Conservation (phyloP, 2,113 vertebrate species). For the Potamarius usumacintae region DNA sequence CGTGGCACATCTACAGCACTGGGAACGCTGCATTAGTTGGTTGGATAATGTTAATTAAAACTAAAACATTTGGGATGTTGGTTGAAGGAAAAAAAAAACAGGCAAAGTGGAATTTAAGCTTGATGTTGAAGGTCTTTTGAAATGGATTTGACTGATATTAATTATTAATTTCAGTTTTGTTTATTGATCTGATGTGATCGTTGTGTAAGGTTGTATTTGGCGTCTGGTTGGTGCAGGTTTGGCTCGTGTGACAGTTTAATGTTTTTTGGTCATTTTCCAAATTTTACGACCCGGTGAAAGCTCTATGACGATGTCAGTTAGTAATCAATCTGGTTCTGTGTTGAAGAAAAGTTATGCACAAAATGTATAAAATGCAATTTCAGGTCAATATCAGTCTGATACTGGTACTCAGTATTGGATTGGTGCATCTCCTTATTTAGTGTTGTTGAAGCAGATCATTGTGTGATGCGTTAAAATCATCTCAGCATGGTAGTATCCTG, state of each 20-base stretch:
- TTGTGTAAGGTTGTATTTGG: neutral
- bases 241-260: neutral
- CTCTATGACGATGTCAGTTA: neutral
- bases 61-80: neutral
- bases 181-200: neutral
- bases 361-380: neutral
- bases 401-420: conserved; percentile 20
- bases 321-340: neutral
- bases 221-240: neutral
- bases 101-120: neutral
- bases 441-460: neutral
- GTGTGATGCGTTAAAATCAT: conserved; percentile 11
- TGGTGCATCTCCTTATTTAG: conserved; percentile 23
- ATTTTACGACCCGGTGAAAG: neutral
- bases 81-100: neutral
- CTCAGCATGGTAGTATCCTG: neutral
- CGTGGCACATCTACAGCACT: neutral
- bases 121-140: neutral
- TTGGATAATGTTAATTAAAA: neutral
- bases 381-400: neutral
- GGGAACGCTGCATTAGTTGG: neutral
- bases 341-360: neutral
- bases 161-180: neutral
- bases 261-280: neutral
- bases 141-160: neutral